These are phyloP conservation scores for Xestia xanthographa DNA, from an alignment of 2,888 invertebrate genomes.

Conservation along the genomic window DNA sequence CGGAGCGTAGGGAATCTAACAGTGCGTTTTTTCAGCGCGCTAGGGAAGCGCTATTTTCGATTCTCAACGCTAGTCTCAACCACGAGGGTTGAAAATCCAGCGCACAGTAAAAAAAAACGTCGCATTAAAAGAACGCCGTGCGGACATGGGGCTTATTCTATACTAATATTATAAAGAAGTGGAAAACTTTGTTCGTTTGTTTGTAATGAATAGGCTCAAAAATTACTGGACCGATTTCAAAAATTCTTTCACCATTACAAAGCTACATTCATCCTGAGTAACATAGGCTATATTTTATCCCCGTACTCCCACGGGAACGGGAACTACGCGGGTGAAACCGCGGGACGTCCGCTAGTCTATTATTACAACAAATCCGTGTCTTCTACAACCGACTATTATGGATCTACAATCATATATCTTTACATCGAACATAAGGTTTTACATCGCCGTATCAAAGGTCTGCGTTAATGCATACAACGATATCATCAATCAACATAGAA, in stretches of 20 bases:
- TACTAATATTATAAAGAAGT: too few relatives aligned
- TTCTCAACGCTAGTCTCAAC: background rate
- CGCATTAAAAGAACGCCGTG: too few relatives aligned
- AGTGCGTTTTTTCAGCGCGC: background rate
- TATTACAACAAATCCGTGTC: background rate
- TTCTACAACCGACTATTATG: constrained; percentile 11
- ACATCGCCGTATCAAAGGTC: constrained; percentile 48
- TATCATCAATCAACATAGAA: constrained; percentile 68
- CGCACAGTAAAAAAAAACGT: background rate
- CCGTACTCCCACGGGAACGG: too few relatives aligned
- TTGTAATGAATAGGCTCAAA: too few relatives aligned
- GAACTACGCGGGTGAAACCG: too few relatives aligned
- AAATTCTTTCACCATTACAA: too few relatives aligned
- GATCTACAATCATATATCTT: constrained; percentile 23
- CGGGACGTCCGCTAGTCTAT: too few relatives aligned
- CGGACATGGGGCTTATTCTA: too few relatives aligned
- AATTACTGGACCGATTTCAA: too few relatives aligned
- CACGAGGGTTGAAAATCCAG: background rate
- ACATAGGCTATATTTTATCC: too few relatives aligned
- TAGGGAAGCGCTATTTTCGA: background rate
- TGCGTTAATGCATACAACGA: constrained; percentile 61
- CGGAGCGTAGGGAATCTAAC: background rate
- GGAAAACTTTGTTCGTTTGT: too few relatives aligned
- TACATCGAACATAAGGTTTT: constrained; percentile 33
- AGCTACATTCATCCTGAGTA: too few relatives aligned